phyloP scores from a whole-genome alignment of 2,888 invertebrate genomes.

The Thumatha senex region DNA sequence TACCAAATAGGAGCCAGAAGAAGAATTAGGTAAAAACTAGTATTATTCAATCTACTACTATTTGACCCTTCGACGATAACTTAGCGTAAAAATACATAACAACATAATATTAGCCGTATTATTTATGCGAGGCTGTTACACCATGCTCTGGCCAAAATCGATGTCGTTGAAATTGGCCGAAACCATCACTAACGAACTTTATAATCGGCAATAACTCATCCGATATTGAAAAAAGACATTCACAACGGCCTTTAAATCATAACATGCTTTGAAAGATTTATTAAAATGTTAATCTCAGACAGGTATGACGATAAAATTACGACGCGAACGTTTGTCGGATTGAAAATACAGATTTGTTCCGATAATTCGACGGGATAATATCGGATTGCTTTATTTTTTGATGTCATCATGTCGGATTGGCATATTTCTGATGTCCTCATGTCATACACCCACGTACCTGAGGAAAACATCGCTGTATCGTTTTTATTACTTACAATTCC shows the following conservation, averaged over 20 bases:
- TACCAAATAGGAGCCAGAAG: too few relatives aligned
- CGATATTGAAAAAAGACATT: constrained; percentile 21
- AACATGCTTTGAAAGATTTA: constrained; percentile 28
- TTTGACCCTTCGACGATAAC: too few relatives aligned
- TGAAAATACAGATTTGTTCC: constrained; percentile 17
- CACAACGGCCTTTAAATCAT: constrained; percentile 22
- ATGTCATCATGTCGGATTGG: constrained; percentile 24
- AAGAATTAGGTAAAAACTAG: too few relatives aligned
- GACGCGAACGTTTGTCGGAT: constrained; percentile 19
- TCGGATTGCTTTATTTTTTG: constrained; percentile 22
- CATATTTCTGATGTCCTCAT: too few relatives aligned
- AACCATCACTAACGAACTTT: constrained; percentile 20
- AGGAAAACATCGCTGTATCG: constrained; percentile 13
- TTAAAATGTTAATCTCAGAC: constrained; percentile 24
- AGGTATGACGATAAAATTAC: constrained; percentile 17
- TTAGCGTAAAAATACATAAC: too few relatives aligned
- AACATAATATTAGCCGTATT: too few relatives aligned
- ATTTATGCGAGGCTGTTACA: not conserved
- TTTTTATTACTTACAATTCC: constrained; percentile 13
- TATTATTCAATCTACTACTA: too few relatives aligned
- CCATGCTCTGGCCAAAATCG: not conserved
- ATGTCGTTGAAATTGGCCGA: not conserved
- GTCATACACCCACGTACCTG: constrained; percentile 14
- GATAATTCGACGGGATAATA: constrained; percentile 10
- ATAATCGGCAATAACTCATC: constrained; percentile 17